Conservation (phyloP, 1,140 invertebrate species). For the Drosophila pseudoobscura region DNA sequence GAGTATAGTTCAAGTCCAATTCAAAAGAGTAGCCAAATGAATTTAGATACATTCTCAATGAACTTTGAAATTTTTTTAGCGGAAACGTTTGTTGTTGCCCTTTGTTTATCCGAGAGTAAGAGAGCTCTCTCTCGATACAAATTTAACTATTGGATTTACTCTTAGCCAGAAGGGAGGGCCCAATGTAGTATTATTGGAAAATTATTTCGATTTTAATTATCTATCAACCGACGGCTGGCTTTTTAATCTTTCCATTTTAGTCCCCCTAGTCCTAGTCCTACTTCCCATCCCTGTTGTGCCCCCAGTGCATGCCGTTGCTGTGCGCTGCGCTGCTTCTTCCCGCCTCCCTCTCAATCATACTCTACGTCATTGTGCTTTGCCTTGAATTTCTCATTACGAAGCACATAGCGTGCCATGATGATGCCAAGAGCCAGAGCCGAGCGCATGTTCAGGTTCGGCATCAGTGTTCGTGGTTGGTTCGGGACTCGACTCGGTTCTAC, state of each 20-base stretch:
- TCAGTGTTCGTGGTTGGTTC: not conserved
- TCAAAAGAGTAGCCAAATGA: too few relatives aligned
- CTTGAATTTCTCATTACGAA: conserved; percentile 54
- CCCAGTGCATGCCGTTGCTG: conserved; percentile 65
- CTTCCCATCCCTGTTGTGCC: conserved; percentile 2
- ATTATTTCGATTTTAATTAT: conserved; percentile 4
- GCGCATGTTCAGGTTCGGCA: conserved; percentile 8
- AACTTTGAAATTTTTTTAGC: too few relatives aligned
- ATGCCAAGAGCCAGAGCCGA: conserved; percentile 9
- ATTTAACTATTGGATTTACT: too few relatives aligned
- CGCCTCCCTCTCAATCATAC: conserved; percentile 6
- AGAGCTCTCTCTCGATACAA: not conserved
- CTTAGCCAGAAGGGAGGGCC: too few relatives aligned
- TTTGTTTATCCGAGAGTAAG: conserved; percentile 27
- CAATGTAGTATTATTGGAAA: not conserved
- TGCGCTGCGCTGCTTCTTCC: conserved; percentile 32
- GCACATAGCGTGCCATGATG: conserved; percentile 12
- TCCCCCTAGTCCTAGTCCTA: not conserved
- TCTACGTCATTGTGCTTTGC: conserved; percentile 70
- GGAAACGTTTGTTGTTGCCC: conserved; percentile 7
- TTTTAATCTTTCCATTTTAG: not conserved
- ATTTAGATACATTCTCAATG: too few relatives aligned
- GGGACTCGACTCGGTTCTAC: conserved; percentile 39
- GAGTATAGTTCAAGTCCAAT: conserved; percentile 64
- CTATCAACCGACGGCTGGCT: not conserved